Conservation (phyloP, 2,113 vertebrate species). For the Ariopsis seemanni region DNA sequence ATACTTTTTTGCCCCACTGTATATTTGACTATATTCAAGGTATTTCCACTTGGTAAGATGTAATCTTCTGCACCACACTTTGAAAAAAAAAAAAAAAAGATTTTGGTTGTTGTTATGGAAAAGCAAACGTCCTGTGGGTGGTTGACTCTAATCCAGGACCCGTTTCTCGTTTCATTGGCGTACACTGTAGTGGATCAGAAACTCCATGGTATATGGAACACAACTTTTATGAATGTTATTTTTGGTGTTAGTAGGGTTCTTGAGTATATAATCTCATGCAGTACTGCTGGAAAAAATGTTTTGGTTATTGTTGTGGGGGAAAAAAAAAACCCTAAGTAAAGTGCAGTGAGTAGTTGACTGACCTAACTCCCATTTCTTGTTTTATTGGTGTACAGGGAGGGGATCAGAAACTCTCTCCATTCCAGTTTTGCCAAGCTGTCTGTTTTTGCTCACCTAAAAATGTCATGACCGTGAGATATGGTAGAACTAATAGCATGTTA, state of each 20-base stretch:
- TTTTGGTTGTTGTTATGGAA: slow-evolving; percentile 20
- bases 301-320: background rate
- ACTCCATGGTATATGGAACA: background rate
- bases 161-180: background rate
- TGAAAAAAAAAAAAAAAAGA: background rate
- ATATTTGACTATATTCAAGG: background rate
- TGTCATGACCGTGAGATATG: background rate
- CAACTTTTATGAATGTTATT: background rate
- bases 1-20: no score
- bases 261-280: background rate
- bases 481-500: background rate
- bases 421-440: background rate
- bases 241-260: background rate
- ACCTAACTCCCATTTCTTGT: background rate
- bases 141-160: background rate
- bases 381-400: background rate
- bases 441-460: background rate
- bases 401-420: background rate
- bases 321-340: background rate
- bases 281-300: background rate
- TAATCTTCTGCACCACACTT: background rate
- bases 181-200: background rate
- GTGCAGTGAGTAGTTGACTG: background rate
- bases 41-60: background rate
- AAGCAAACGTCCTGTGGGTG: slow-evolving; percentile 4